Evolutionary conservation across 2,113 vertebrate species (phyloP), one percentile per base, ranked within the genome.

Genomic region (Sebastes fasciatus): DNA sequence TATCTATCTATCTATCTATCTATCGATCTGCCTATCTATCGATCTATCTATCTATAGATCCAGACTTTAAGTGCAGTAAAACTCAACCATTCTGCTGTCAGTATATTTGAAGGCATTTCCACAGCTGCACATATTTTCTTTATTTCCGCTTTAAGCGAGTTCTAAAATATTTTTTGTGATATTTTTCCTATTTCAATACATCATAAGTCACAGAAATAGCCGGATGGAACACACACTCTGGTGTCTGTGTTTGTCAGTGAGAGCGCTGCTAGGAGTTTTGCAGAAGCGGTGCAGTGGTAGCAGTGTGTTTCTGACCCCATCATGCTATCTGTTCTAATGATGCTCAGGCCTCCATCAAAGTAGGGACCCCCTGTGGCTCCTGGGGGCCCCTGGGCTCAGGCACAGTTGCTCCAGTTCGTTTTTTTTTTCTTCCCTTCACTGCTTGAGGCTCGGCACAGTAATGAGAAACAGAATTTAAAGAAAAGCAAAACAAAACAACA

Each of bases 311-410:
- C 89, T 93, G 92, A 95, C 94, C 93, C 89, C 79, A 90, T 91
- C 91, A 75, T 88, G 79, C 82, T 91, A 89, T 93, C 90, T 92
- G 91, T 93, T 94, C 93, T 95, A 95, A 95, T 95, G 94, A 95
- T 93, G 93, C 91, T 91, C 92, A 93, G 92, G 86, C 93, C 90
- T 93, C 90, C 93, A 94, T 94, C 93, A 95, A 95, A 95, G 93
- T 91, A 84, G 85, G 91, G 90, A 91, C 93, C 93, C 94, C 93
- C 93, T 57, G 68, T 89, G 87, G 93, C 90, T 94, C 90, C 77
- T 86, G 71, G 86, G 85, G 89, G 92, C 89, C 93, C 91, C 91
- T 85, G 82, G 92, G 92, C 92, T 92, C 89, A 90, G 87, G 73
- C 91, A 84, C 85, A 89, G 89, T 91, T 92, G 89, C 87, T 88